Conservation (phyloP, 2,888 invertebrate species). For the Callosobruchus maculatus region DNA sequence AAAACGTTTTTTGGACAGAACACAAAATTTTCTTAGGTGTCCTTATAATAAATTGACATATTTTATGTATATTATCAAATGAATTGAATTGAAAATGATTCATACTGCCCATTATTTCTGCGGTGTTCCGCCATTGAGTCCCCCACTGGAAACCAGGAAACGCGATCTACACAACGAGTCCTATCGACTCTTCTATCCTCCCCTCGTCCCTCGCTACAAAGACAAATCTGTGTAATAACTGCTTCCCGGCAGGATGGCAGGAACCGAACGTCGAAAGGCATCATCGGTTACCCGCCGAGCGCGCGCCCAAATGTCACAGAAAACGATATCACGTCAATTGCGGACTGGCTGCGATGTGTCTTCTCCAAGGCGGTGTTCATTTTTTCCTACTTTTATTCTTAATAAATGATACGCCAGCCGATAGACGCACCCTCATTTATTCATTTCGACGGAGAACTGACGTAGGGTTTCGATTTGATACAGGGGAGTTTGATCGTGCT, state of each 20-base stretch:
- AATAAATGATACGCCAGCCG: not conserved
- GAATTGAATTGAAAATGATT: too few relatives aligned
- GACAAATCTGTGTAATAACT: constrained; percentile 43
- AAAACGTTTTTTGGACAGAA: too few relatives aligned
- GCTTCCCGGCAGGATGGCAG: constrained; percentile 36
- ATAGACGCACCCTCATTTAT: not conserved
- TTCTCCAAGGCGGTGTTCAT: constrained; percentile 3
- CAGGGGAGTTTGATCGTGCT: too few relatives aligned
- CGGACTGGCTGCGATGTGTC: constrained; percentile 14
- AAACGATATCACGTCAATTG: constrained; percentile 29
- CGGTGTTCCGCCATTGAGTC: constrained; percentile 4
- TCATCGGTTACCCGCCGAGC: constrained; percentile 19
- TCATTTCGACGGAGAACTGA: not conserved
- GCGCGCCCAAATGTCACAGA: constrained; percentile 27
- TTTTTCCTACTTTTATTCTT: constrained; percentile 1
- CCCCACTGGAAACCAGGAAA: constrained; percentile 23
- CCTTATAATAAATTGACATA: too few relatives aligned
- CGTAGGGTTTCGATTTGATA: not conserved
- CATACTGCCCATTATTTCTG: too few relatives aligned
- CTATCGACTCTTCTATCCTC: not conserved
- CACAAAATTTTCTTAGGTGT: too few relatives aligned
- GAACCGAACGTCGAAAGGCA: too few relatives aligned
- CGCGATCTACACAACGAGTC: constrained; percentile 7
- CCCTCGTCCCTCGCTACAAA: constrained; percentile 22
- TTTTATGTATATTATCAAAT: too few relatives aligned